These are phyloP conservation scores for Pimpla rufipes DNA, from an alignment of 2,888 invertebrate genomes.

Conservation along the genomic window DNA sequence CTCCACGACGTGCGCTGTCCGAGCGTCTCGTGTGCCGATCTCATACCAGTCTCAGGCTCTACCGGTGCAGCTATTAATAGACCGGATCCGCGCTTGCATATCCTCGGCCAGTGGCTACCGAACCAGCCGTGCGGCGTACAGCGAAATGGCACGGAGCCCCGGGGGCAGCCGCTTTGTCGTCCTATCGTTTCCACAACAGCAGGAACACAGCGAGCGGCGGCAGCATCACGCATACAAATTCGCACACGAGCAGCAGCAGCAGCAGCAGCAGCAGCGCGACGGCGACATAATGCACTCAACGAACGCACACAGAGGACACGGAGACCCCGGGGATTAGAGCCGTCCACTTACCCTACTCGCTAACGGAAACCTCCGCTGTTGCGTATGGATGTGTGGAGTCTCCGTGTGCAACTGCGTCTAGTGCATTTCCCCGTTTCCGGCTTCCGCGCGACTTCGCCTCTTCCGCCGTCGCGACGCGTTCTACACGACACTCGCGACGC, in stretches of 20 bases:
- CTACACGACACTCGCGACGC: neutral
- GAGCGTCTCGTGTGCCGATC: slow-evolving; percentile 8
- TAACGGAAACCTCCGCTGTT: slow-evolving; percentile 60
- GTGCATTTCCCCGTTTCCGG: slow-evolving; percentile 57
- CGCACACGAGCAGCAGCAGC: neutral
- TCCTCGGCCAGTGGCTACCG: neutral
- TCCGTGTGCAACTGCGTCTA: slow-evolving; percentile 42
- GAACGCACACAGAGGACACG: slow-evolving; percentile 9
- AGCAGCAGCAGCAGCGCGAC: slow-evolving; percentile 13
- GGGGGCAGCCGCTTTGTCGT: slow-evolving; percentile 27
- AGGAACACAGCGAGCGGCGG: slow-evolving; percentile 5
- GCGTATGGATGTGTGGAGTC: slow-evolving; percentile 45
- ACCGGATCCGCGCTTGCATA: slow-evolving; percentile 27
- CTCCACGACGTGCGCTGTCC: slow-evolving; percentile 2
- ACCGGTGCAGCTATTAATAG: slow-evolving; percentile 38
- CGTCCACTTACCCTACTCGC: slow-evolving; percentile 35
- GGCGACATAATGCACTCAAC: slow-evolving; percentile 31
- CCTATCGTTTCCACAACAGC: slow-evolving; percentile 21
- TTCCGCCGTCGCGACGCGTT: neutral
- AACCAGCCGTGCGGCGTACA: neutral
- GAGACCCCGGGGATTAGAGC: slow-evolving; percentile 8
- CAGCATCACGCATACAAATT: slow-evolving; percentile 32
- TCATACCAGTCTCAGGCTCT: slow-evolving; percentile 11
- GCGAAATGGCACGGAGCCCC: slow-evolving; percentile 23
- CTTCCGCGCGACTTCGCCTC: slow-evolving; percentile 54